Base-by-base conservation (phyloP, 2,113 vertebrate genomes). In the Sialia sialis region DNA sequence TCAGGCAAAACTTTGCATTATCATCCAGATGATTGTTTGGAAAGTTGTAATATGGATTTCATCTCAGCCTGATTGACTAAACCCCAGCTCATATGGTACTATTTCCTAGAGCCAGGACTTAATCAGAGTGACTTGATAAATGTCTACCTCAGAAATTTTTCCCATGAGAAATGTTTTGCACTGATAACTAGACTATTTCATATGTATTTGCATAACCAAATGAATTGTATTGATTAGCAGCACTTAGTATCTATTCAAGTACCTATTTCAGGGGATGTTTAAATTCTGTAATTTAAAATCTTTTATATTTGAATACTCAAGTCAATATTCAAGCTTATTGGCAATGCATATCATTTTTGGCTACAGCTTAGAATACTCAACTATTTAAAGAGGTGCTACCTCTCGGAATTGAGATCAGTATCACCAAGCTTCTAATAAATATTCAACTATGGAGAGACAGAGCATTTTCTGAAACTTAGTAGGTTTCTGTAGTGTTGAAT, bases 11-110 rank as follows among this genome's bases (percentile, higher is more conserved):
- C 52, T 88, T 95, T 93, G 52, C 69, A 94, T 92, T 96, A 94
- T 88, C 81, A 96, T 83, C 75, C 73, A 68, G 56, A 78, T 66
- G 68, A 96, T 89, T 96, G 76, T 96, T 94, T 96, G 73, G 66
- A 94, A 97, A 94, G 79, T 91, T 90, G 66, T 93, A 94, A 84
- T 89, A 93, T 51, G 49, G 79, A 96, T 96, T 96, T 97, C 48
- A 93, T 93, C 76, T 86, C 91, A 49, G 36, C 73, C 46, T 94
- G 90, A 95, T 63, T 95, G 86, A 88, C 89, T 93, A 95, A 96
- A 91, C 55, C n/a, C 34, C 78, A 74, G 72, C 23, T 96, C 55
- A 84, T 80, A 88, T 84, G 62, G 51, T 43, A 91, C 76, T 89
- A 52, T 85, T 87, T 96, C 64, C 93, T 91, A 87, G n/a, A 94